A percentile compares a stretch with the other conserved stretches of the same genome.
phyloP scores from a whole-genome alignment of 2,888 invertebrate genomes.

The Timandra comae region DNA sequence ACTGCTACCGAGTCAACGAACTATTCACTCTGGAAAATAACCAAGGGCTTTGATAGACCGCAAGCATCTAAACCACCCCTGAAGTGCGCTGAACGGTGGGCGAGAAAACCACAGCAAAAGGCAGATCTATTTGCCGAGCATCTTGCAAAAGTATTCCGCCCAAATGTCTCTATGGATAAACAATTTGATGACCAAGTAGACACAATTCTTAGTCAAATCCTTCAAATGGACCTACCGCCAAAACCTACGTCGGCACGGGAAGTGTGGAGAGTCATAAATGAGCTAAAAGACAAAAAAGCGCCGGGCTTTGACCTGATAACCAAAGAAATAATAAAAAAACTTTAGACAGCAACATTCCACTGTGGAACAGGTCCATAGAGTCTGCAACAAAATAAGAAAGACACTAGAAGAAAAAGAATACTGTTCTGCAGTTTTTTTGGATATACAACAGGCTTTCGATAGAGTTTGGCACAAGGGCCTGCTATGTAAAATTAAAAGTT shows the following conservation, averaged over 20 bases:
- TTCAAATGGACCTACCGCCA: slow-evolving; percentile 3
- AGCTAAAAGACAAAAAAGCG: slow-evolving; percentile 8
- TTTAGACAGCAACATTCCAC: slow-evolving; percentile 3
- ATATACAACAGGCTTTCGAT: no score
- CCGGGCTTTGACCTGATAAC: slow-evolving; percentile 20
- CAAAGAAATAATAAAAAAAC: slow-evolving; percentile 6
- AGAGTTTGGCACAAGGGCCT: slow-evolving; percentile 19
- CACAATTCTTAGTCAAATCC: slow-evolving; percentile 1
- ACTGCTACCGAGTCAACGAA: slow-evolving; percentile 1
- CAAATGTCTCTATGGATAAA: neutral
- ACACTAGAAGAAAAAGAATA: slow-evolving; percentile 17
- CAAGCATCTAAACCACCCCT: neutral
- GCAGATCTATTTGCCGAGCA: slow-evolving; percentile 2
- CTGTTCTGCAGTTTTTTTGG: slow-evolving; percentile 8
- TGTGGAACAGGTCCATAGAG: slow-evolving; percentile 3
- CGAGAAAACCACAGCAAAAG: slow-evolving; percentile 1
- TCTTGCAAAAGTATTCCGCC: slow-evolving; percentile 2
- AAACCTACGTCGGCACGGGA: neutral
- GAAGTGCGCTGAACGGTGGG: neutral
- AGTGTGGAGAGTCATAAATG: neutral
- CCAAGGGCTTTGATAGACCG: neutral
- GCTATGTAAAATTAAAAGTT: slow-evolving; percentile 7
- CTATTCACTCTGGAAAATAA: slow-evolving; percentile 3
- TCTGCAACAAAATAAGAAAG: slow-evolving; percentile 3
- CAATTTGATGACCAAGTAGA: neutral